These are phyloP conservation scores for Tapirus indicus DNA, from an alignment of 2,797 vertebrate genomes.

Conservation along the genomic window DNA sequence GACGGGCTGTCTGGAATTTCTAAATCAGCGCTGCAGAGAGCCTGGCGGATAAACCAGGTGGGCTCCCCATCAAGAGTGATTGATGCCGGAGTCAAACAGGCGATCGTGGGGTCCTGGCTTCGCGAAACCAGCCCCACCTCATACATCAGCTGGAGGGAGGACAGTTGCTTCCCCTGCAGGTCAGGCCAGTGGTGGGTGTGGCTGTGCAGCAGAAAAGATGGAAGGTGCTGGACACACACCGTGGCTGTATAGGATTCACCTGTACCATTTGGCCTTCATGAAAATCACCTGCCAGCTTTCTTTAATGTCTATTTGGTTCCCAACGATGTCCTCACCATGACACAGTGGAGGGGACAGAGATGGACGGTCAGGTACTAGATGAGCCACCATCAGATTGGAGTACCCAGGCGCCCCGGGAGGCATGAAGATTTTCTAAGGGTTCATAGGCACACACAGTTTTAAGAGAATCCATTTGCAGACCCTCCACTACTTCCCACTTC, in stretches of 20 bases:
- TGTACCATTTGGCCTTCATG: fast-evolving
- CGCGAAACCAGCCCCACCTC: background rate
- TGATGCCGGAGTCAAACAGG: background rate
- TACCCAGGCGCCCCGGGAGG: fast-evolving
- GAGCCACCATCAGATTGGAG: background rate
- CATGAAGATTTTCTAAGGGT: background rate
- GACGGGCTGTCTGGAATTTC: slow-evolving; percentile 62
- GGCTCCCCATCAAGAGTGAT: background rate
- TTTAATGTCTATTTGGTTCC: background rate
- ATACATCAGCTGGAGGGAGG: background rate
- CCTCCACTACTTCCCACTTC: background rate
- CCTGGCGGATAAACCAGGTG: background rate
- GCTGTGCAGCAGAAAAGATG: background rate
- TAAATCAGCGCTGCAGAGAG: slow-evolving; percentile 66
- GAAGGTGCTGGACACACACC: background rate
- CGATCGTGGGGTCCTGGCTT: background rate
- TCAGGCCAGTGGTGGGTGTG: background rate
- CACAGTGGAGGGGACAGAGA: background rate
- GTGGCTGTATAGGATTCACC: fast-evolving
- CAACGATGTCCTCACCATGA: background rate
- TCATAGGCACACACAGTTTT: background rate
- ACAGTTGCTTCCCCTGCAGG: background rate
- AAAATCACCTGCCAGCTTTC: background rate
- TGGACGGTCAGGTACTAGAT: background rate
- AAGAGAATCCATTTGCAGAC: background rate